Percentiles rank a stretch among this genome's conserved stretches.
phyloP scores from a whole-genome alignment of 1,140 invertebrate genomes.

The Drosophila rufa region DNA sequence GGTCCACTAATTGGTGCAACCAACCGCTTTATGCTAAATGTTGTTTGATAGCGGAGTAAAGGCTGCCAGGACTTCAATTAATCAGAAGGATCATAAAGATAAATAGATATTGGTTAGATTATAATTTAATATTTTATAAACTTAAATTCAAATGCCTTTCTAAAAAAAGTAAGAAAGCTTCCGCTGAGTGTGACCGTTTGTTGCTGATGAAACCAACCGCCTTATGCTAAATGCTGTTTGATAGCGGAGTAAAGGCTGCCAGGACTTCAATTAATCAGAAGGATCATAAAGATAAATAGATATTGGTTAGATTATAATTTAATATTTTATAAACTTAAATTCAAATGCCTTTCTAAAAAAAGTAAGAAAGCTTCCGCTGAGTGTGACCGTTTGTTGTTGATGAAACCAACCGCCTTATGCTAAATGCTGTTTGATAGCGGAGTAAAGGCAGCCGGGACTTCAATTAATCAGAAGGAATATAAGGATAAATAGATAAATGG shows the following conservation, averaged over 20 bases:
- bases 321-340: no score
- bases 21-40: slow-evolving; percentile 1
- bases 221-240: background rate
- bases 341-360: no score
- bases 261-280: background rate
- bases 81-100: background rate
- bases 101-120: background rate
- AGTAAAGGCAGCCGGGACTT: background rate
- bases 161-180: no score
- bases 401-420: background rate
- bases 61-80: background rate
- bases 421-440: background rate
- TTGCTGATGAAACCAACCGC: background rate
- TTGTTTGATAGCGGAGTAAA: background rate
- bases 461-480: background rate
- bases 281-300: background rate
- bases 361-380: no score
- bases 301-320: background rate
- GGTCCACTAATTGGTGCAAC: slow-evolving; percentile 20
- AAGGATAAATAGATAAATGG: background rate
- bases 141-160: no score
- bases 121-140: no score
- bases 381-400: slow-evolving; percentile 1
- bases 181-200: no score
- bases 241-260: no score